Evolutionary conservation across 1,140 invertebrate genomes (phyloP), one percentile per base, ranked within the genome.

Genomic region (Sitobion miscanthi): DNA sequence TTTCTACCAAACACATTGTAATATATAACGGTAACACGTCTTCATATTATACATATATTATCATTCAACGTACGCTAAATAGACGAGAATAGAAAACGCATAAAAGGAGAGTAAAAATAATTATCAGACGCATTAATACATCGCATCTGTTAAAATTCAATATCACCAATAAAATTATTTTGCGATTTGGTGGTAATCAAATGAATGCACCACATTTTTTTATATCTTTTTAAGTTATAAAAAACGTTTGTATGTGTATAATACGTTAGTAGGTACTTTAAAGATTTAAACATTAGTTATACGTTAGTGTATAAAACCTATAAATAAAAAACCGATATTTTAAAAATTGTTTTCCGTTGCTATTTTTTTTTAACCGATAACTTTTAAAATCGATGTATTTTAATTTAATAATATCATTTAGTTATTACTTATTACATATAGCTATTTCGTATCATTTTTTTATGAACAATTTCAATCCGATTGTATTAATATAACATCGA

Each of bases 11-110:
- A 77, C n/a, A n/a, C n/a, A 77, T 85, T 25, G 38, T 83, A 38
- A 38, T 35, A 82, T 83, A 83, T 83, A 23, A 83, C 77, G 83
- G 23, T 85, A 30, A 45, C 17, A 85, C 38, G 3, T 45, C 42
- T 85, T 11, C 35, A 69, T 11, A n/a, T 30, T 69, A 69, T 69
- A 69, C 14, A 69, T 14, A 69, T n/a, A n/a, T 69, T n/a, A n/a
- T 69, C 62, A n/a, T 69, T 69, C 62, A 69, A n/a, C 30, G 30
- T n/a, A 17, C 62, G 62, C 62, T 77, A 85, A 42, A 86, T 47
- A 86, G 25, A 49, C 86, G 30, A 87, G n/a, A 87, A 87, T 87
- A 87, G n/a, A 87, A 87, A 35, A 87, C 86, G 86, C 45, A n/a
- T 49, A 49, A 49, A 87, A 87, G 0, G 35, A 47, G 45, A 87